phyloP scores from a whole-genome alignment of 2,888 invertebrate genomes.

The Diachrysia chrysitis region DNA sequence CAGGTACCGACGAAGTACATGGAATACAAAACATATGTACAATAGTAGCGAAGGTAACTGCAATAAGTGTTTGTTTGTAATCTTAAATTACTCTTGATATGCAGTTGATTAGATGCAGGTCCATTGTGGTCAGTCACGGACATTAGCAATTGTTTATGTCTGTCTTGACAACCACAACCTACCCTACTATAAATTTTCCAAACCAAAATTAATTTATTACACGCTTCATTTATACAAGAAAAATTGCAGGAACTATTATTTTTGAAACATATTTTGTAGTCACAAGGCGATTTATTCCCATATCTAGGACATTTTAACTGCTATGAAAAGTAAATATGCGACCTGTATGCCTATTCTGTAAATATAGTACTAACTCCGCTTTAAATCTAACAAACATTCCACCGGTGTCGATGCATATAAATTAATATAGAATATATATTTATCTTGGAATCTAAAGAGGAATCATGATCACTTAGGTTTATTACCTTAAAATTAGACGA shows the following conservation, averaged over 20 bases:
- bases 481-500: constrained; percentile 12
- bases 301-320: not conserved
- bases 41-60: constrained; percentile 25
- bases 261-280: not conserved
- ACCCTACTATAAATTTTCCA: not conserved
- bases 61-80: constrained; percentile 12
- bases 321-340: not conserved
- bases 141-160: constrained; percentile 8
- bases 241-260: not conserved
- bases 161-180: constrained; percentile 23
- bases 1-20: constrained; percentile 55
- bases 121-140: constrained; percentile 17
- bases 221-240: not conserved
- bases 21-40: constrained; percentile 33
- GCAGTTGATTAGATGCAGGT: constrained; percentile 35
- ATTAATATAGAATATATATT: not conserved
- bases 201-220: not conserved
- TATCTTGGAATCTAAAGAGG: constrained; percentile 17
- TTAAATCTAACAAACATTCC: not conserved
- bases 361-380: constrained; percentile 1
- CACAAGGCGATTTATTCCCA: not conserved
- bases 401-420: not conserved
- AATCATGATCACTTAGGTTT: constrained; percentile 41
- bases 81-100: constrained; percentile 24
- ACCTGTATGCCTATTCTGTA: not conserved